A percentile compares a stretch with the other conserved stretches of the same genome.
Conservation (phyloP, 2,797 vertebrate genomes). For the Rallus crepitans region DNA sequence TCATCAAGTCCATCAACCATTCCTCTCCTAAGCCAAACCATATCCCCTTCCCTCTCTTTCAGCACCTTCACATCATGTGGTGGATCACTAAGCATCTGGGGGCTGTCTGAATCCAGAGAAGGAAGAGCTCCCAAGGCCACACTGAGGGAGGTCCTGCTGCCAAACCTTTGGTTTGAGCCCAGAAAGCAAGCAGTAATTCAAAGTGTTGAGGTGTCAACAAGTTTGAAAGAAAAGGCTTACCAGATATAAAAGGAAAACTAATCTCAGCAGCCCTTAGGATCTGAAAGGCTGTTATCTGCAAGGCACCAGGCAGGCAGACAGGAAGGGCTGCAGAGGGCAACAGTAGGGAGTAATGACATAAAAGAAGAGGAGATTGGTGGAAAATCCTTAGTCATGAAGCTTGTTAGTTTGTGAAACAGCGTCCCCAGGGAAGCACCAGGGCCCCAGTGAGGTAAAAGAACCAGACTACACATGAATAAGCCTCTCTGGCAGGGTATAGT, state of each 20-base stretch:
- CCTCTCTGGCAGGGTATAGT: background rate
- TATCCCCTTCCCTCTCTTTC: background rate
- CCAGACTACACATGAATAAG: background rate
- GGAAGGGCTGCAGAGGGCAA: background rate
- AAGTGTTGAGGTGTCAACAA: background rate
- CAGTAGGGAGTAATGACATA: background rate
- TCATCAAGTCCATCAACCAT: no score
- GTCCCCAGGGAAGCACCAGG: background rate
- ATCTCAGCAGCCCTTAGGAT: background rate
- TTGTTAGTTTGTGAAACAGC: background rate
- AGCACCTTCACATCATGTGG: background rate
- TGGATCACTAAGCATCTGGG: background rate
- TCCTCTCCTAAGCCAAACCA: no score
- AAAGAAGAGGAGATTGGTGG: background rate
- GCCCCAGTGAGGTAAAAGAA: background rate
- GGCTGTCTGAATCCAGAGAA: background rate
- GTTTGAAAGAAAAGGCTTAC: background rate
- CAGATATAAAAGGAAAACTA: background rate
- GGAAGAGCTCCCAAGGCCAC: background rate
- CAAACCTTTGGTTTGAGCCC: background rate
- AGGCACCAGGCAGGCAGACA: background rate
- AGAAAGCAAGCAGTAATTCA: background rate
- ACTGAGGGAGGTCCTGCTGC: background rate
- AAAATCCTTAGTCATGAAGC: conserved; percentile 4
- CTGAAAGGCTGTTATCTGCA: background rate